phyloP scores from a whole-genome alignment of 64 coral and sea anemone genomes.

The Hydrozoanthus tunicans region DNA sequence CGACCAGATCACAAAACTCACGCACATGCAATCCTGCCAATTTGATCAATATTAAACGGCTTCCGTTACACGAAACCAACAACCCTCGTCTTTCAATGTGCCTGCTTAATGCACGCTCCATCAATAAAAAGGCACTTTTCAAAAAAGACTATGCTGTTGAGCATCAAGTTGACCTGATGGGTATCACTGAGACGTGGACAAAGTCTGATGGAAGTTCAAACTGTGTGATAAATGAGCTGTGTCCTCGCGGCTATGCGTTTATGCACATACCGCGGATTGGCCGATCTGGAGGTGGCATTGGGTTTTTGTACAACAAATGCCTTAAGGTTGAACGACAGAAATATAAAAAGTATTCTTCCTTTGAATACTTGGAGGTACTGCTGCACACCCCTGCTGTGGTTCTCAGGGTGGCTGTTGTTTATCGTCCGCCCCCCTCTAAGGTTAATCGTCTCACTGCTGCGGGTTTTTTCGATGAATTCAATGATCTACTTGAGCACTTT shows the following conservation, averaged over 20 bases:
- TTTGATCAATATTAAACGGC: too few relatives aligned
- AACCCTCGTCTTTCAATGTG: not conserved
- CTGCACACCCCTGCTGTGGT: not conserved
- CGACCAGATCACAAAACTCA: too few relatives aligned
- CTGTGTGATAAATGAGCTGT: not conserved
- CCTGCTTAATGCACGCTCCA: constrained; percentile 15
- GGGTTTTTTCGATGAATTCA: not conserved
- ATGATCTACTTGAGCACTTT: not conserved
- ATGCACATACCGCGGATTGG: not conserved
- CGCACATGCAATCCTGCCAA: too few relatives aligned
- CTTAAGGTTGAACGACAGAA: not conserved
- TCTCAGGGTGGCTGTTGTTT: not conserved
- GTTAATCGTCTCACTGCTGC: not conserved
- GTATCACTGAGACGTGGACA: constrained; percentile 32
- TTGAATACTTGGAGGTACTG: constrained; percentile 13
- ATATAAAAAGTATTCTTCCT: not conserved
- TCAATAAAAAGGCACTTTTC: not conserved
- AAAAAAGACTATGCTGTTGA: constrained; percentile 25
- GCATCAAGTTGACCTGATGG: constrained; percentile 18
- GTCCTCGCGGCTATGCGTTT: not conserved
- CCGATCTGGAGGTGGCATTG: not conserved
- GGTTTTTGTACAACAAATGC: not conserved
- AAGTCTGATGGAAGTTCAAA: not conserved
- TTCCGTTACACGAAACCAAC: too few relatives aligned
- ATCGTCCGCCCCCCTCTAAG: not conserved